Percentiles rank a stretch among this genome's conserved stretches.
phyloP scores from a whole-genome alignment of 2,888 invertebrate genomes.

The Chrysina gloriosa region DNA sequence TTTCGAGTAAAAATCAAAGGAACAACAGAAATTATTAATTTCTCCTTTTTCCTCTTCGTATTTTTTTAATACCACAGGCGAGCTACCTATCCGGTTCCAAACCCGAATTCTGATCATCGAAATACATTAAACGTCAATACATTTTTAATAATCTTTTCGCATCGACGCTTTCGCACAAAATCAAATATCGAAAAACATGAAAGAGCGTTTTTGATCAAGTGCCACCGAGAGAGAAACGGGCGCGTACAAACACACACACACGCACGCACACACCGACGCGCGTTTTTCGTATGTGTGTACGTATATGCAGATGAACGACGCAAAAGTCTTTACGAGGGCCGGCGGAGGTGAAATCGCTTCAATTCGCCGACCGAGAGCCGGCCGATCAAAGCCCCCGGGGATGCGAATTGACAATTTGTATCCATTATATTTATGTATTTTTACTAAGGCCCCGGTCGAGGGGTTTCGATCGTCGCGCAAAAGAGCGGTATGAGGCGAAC shows the following conservation, averaged over 20 bases:
- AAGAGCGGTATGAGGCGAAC: not conserved
- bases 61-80: too few species aligned
- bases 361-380: conserved; percentile 47
- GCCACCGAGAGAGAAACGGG: not conserved
- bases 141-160: conserved; percentile 20
- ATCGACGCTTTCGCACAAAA: conserved; percentile 7
- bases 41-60: too few species aligned
- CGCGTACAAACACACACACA: conserved; percentile 8
- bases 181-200: conserved; percentile 27
- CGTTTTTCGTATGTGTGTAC: not conserved
- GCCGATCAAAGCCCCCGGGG: conserved; percentile 61
- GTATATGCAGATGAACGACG: not conserved
- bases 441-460: conserved; percentile 57
- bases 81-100: too few species aligned
- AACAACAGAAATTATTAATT: too few species aligned
- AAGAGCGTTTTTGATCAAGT: conserved; percentile 32
- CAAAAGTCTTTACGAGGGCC: conserved; percentile 19
- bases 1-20: too few species aligned
- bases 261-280: not conserved
- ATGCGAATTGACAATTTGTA: conserved; percentile 63
- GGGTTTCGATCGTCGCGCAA: not conserved
- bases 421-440: conserved; percentile 64
- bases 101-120: not conserved
- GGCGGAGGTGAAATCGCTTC: conserved; percentile 1
- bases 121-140: not conserved